Conservation (phyloP, 2,888 invertebrate genomes). For the Timandra comae region DNA sequence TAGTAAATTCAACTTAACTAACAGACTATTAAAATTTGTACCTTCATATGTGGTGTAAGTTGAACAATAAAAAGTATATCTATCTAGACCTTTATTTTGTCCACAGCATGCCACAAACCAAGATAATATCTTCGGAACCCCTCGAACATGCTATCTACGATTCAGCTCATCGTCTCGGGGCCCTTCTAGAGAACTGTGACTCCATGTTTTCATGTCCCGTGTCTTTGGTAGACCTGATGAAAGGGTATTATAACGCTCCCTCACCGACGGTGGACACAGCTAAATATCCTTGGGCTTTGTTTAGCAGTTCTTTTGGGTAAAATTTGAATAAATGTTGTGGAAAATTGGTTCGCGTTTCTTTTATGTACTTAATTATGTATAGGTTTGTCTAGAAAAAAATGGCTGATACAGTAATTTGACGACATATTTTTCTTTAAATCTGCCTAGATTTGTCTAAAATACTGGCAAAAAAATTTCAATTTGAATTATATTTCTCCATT, state of each 20-base stretch:
- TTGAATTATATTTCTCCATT: too few relatives aligned
- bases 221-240: slow-evolving; percentile 81
- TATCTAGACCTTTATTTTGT: too few relatives aligned
- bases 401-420: slow-evolving; percentile 8
- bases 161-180: slow-evolving; percentile 67
- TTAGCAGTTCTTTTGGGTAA: slow-evolving; percentile 37
- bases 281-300: slow-evolving; percentile 36
- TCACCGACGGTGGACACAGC: slow-evolving; percentile 28
- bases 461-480: too few relatives aligned
- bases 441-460: too few relatives aligned
- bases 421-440: too few relatives aligned
- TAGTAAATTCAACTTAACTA: too few relatives aligned
- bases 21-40: too few relatives aligned
- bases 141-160: slow-evolving; percentile 79
- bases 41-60: too few relatives aligned
- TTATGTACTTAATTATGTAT: too few relatives aligned
- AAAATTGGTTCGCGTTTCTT: too few relatives aligned
- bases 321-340: neutral
- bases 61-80: too few relatives aligned
- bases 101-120: slow-evolving; percentile 80
- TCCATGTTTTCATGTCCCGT: slow-evolving; percentile 78
- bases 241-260: slow-evolving; percentile 70
- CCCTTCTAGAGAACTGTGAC: slow-evolving; percentile 61
- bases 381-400: too few relatives aligned
- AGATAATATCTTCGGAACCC: slow-evolving; percentile 76